A percentile compares a stretch with the other conserved stretches of the same genome.
These are phyloP conservation scores for Mastomys natalensis DNA, from an alignment of 2,113 vertebrate genomes.

Conservation along the genomic window DNA sequence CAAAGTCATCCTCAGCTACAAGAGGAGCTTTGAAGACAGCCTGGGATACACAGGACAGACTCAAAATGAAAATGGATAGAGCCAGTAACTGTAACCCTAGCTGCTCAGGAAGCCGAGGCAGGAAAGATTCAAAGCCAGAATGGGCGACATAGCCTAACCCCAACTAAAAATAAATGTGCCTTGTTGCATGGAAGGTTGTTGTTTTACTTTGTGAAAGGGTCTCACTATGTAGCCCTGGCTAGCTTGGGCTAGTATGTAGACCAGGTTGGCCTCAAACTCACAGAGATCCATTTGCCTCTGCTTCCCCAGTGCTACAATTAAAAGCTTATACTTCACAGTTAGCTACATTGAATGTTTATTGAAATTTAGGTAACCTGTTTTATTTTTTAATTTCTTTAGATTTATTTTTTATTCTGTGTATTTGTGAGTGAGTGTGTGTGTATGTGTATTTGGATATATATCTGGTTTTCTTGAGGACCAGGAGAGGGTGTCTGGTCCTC, in stretches of 20 bases:
- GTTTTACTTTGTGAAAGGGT: background rate
- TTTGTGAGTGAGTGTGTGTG: background rate
- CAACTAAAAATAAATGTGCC: background rate
- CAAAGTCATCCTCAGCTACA: background rate
- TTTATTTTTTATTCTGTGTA: background rate
- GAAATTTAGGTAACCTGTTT: background rate
- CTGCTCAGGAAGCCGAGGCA: background rate
- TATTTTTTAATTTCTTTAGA: background rate
- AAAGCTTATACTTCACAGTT: background rate
- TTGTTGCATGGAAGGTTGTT: no score
- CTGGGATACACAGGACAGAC: background rate
- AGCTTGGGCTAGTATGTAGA: background rate
- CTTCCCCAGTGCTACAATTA: background rate
- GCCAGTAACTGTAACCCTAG: background rate
- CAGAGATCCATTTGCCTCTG: background rate
- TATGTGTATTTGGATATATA: background rate
- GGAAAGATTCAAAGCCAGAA: background rate
- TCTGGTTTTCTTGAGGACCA: background rate
- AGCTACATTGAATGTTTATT: background rate
- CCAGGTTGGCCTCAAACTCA: background rate
- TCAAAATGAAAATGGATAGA: background rate
- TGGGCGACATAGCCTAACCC: background rate
- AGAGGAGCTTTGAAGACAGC: background rate
- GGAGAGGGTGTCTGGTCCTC: background rate
- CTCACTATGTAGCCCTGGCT: no score